Percentiles rank a stretch among this genome's conserved stretches.
Conservation (phyloP, 1,140 invertebrate genomes). For the Anadara kagoshimensis region DNA sequence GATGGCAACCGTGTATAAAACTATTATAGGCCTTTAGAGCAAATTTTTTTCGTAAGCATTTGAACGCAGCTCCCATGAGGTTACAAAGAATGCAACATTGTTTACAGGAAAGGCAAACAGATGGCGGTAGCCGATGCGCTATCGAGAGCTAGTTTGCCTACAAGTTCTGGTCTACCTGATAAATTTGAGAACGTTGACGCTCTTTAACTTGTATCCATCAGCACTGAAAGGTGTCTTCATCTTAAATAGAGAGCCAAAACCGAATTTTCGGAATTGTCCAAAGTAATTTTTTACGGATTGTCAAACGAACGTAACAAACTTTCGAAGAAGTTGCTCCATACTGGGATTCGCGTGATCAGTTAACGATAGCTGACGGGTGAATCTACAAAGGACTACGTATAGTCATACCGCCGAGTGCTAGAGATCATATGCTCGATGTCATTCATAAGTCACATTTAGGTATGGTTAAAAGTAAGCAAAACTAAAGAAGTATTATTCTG, state of each 20-base stretch:
- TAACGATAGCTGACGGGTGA: slow-evolving; percentile 32
- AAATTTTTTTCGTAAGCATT: slow-evolving; percentile 14
- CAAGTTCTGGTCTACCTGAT: background rate
- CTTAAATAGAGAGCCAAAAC: slow-evolving; percentile 3
- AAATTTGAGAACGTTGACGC: background rate
- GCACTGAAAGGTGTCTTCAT: slow-evolving; percentile 9
- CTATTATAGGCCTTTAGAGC: slow-evolving; percentile 64
- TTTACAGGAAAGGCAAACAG: slow-evolving; percentile 65
- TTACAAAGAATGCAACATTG: slow-evolving; percentile 44
- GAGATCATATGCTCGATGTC: slow-evolving; percentile 64
- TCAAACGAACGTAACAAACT: too few species aligned
- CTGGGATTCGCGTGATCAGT: slow-evolving; percentile 37
- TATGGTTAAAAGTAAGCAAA: slow-evolving; percentile 66
- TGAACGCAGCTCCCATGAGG: background rate
- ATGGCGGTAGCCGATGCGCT: slow-evolving; percentile 69
- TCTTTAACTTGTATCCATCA: slow-evolving; percentile 10
- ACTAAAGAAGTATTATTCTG: slow-evolving; percentile 70
- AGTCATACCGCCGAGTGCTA: slow-evolving; percentile 66
- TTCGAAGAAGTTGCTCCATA: too few species aligned
- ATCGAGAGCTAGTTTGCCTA: slow-evolving; percentile 36
- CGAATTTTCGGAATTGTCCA: background rate
- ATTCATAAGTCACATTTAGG: slow-evolving; percentile 74
- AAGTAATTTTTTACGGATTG: too few species aligned
- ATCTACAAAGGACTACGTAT: slow-evolving; percentile 30
- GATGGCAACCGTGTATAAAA: slow-evolving; percentile 48